Percentiles rank a stretch among this genome's conserved stretches.
Conservation (phyloP, 2,797 vertebrate genomes). For the Chiroxiphia lanceolata region DNA sequence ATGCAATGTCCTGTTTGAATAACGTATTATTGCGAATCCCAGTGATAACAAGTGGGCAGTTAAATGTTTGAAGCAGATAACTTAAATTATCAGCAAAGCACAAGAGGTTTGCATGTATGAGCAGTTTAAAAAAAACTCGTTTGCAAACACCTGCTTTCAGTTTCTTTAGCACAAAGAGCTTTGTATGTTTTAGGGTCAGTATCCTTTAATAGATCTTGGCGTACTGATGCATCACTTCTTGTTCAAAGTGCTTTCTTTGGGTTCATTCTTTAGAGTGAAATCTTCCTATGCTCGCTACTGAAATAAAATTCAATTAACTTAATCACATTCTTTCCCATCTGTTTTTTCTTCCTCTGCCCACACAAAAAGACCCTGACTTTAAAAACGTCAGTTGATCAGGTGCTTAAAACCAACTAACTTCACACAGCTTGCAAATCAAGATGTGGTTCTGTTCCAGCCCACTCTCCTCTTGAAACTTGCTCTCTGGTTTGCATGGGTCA, state of each 20-base stretch:
- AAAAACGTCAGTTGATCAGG: neutral
- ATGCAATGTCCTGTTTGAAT: neutral
- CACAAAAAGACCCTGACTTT: neutral
- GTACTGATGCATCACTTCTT: slow-evolving; percentile 7
- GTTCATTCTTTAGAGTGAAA: neutral
- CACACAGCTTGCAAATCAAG: neutral
- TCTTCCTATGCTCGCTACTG: neutral
- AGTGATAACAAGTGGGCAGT: neutral
- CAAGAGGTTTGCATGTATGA: neutral
- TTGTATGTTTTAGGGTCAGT: neutral
- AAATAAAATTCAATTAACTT: neutral
- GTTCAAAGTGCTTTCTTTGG: slow-evolving; percentile 1
- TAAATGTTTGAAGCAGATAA: neutral
- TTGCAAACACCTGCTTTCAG: neutral
- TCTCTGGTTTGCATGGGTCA: neutral
- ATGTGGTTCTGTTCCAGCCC: neutral
- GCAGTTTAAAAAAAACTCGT: neutral
- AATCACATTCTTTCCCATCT: neutral
- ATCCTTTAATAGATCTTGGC: neutral
- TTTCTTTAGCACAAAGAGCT: slow-evolving; percentile 5
- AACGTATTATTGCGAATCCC: neutral
- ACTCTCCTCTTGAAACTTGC: neutral
- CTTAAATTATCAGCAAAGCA: neutral
- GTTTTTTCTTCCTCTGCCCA: neutral
- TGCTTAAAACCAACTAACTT: neutral